Base-by-base conservation (phyloP, 2,797 vertebrate genomes). In the Trachurus trachurus region DNA sequence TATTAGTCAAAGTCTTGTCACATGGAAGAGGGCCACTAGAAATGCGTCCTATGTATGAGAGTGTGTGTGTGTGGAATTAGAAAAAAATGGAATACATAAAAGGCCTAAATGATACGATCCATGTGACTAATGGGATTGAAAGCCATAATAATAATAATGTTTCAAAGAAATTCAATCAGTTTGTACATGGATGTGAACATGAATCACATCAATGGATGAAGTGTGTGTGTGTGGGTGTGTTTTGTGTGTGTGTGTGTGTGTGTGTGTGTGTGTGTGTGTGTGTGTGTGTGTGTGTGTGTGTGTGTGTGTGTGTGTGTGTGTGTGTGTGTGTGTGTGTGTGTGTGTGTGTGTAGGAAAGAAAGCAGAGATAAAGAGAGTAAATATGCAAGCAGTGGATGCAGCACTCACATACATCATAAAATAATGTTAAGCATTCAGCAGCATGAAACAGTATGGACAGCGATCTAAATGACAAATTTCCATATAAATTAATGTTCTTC, bases 401-500 rank as follows among this genome's bases (percentile, higher is more conserved):
- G 26, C 19, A 12, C 61, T 40, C 50, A 70, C 71, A n/a, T 68
- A 54, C n/a, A 60, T 71, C 49, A 62, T 19, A 37, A 79, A 83
- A 56, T 75, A 67, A 61, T 63, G 9, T 54, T 80, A 67, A 59
- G 59, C 54, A 71, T 84, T 73, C 76, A 83, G 49, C 12, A 54
- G 40, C 1, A 1, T 34, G 76, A 66, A 50, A 57, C 39, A 6
- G 13, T 71, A 80, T 62, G 74, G 66, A 71, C 37, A 49, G 64
- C 52, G 71, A 76, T 82, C 29, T 76, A 81, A 88, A 86, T 81
- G 63, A 81, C 50, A 87, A 11, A 90, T 92, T 85, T 89, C 77
- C 86, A 87, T 90, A 88, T 89, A 87, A 86, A 86, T 87, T 39
- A 88, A 82, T 66, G 64, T 66, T 77, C 63, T 75, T 78, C 76